Evolutionary conservation across 2,888 invertebrate species (phyloP).

Genomic region (Nemurella pictetii): DNA sequence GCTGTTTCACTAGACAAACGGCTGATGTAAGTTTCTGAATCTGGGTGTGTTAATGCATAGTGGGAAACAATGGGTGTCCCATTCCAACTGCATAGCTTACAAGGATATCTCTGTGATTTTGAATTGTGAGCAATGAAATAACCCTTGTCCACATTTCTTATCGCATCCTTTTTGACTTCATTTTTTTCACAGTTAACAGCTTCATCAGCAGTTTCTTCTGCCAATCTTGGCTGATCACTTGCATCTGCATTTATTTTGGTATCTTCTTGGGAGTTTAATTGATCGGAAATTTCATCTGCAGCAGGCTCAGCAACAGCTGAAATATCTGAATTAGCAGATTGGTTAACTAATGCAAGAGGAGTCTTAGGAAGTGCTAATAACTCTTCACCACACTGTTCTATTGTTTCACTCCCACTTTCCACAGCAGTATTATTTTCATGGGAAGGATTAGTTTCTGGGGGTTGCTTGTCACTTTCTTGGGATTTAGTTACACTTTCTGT

Average conservation of each 20-base stretch:
- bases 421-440: neutral
- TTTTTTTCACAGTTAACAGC: neutral
- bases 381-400: neutral
- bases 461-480: neutral
- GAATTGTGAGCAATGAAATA: neutral
- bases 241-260: too few relatives aligned
- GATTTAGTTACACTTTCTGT: neutral
- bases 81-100: conserved; percentile 62
- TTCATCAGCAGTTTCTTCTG: neutral
- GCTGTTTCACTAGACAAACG: conserved; percentile 60
- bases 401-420: neutral
- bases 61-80: conserved; percentile 68
- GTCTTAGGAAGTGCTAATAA: neutral
- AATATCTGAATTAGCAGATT: too few relatives aligned
- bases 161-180: neutral
- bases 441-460: neutral
- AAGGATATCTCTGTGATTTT: conserved; percentile 52
- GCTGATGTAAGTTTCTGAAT: conserved; percentile 66
- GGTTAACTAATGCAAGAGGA: neutral
- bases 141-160: neutral
- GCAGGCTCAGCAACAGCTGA: too few relatives aligned
- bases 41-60: conserved; percentile 65
- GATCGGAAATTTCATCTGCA: too few relatives aligned
- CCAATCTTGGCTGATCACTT: neutral
- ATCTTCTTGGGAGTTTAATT: too few relatives aligned